Conservation (phyloP, 2,113 vertebrate genomes). For the Pao palembangensis region DNA sequence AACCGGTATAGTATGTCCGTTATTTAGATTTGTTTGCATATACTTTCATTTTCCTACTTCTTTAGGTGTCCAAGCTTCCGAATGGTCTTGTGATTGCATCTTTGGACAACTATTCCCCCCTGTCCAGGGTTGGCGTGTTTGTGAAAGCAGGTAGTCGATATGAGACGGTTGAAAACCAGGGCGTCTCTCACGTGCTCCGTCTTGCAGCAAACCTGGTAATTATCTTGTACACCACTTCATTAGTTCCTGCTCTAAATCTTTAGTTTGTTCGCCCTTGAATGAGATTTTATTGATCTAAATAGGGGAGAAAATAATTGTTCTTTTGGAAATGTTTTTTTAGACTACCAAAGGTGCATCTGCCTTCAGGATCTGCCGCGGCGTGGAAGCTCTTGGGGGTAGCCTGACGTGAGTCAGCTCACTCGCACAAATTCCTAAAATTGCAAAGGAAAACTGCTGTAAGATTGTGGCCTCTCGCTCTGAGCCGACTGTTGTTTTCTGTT, state of each 20-base stretch:
- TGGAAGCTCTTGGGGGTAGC: constrained; percentile 85
- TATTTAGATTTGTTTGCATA: too few relatives aligned
- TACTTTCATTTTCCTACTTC: constrained; percentile 11
- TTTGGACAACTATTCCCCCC: constrained; percentile 86
- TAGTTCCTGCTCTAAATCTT: too few relatives aligned
- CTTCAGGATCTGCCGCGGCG: constrained; percentile 85
- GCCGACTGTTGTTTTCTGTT: constrained; percentile 31
- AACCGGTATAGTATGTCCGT: too few relatives aligned
- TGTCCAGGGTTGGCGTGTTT: constrained; percentile 86
- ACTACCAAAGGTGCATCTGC: constrained; percentile 88
- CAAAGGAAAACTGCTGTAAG: neutral
- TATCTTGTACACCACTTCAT: neutral
- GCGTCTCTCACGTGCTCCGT: constrained; percentile 85
- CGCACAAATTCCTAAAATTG: neutral
- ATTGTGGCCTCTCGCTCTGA: neutral
- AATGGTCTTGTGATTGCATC: constrained; percentile 89
- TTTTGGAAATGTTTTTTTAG: constrained; percentile 57
- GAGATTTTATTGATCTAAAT: neutral
- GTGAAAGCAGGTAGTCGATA: constrained; percentile 88
- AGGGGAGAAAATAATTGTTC: neutral
- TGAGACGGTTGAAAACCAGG: constrained; percentile 79
- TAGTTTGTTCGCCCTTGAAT: too few relatives aligned
- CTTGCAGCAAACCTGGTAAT: constrained; percentile 85
- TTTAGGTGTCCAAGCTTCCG: constrained; percentile 87
- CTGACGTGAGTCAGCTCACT: constrained; percentile 77